A percentile compares a stretch with the other conserved stretches of the same genome.
These are phyloP conservation scores for Trichoplusia ni DNA, from an alignment of 1,140 invertebrate species.

Conservation along the genomic window DNA sequence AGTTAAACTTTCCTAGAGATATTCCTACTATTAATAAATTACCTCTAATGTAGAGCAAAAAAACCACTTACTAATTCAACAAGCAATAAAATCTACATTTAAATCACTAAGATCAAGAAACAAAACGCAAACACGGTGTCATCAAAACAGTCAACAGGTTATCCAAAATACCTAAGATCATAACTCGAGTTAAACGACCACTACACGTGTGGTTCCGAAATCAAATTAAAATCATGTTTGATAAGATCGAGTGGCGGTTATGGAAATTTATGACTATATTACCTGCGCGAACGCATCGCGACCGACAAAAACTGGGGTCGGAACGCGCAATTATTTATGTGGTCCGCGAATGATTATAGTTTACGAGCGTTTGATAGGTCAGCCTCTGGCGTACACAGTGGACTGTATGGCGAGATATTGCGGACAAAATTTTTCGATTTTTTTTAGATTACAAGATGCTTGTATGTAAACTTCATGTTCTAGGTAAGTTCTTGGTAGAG, in stretches of 20 bases:
- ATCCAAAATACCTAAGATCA: slow-evolving; percentile 61
- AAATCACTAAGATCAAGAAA: neutral
- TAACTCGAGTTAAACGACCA: slow-evolving; percentile 70
- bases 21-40: too few species aligned
- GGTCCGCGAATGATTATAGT: slow-evolving; percentile 77
- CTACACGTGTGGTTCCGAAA: slow-evolving; percentile 78
- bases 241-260: slow-evolving; percentile 81
- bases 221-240: slow-evolving; percentile 81
- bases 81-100: neutral
- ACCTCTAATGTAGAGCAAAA: too few species aligned
- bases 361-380: slow-evolving; percentile 60
- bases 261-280: slow-evolving; percentile 82
- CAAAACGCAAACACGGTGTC: neutral
- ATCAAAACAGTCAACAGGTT: slow-evolving; percentile 1
- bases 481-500: too few species aligned
- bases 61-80: neutral
- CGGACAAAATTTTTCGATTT: slow-evolving; percentile 19
- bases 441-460: too few species aligned
- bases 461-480: too few species aligned
- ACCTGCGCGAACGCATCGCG: slow-evolving; percentile 74
- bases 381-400: slow-evolving; percentile 55
- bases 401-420: slow-evolving; percentile 6
- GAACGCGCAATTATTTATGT: slow-evolving; percentile 77
- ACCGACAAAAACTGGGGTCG: slow-evolving; percentile 71
- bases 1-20: too few species aligned